A percentile compares a stretch with the other conserved stretches of the same genome.
Conservation (phyloP, 2,113 vertebrate species). For the Calyptomena viridis region DNA sequence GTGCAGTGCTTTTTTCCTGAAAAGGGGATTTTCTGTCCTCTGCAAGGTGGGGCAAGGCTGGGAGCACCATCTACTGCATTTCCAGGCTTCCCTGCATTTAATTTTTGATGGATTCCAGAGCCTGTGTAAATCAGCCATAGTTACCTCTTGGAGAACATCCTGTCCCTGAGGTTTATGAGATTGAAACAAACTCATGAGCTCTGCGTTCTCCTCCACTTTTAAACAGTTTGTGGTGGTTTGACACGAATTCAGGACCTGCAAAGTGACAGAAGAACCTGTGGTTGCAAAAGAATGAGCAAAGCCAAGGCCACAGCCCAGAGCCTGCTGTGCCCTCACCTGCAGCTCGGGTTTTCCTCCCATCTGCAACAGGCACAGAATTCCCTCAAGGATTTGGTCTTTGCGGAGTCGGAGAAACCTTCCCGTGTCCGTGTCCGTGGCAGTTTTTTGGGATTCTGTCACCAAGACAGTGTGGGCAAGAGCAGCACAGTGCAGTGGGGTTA, state of each 20-base stretch:
- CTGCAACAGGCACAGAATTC: conserved; percentile 80
- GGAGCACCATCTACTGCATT: neutral
- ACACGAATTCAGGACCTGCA: neutral
- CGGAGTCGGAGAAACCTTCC: conserved; percentile 63
- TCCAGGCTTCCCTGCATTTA: neutral
- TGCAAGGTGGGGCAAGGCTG: neutral
- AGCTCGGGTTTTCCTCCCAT: conserved; percentile 74
- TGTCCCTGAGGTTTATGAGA: neutral
- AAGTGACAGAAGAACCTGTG: neutral
- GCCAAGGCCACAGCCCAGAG: rapidly evolving
- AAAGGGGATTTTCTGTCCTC: neutral
- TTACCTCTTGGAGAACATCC: conserved; percentile 26
- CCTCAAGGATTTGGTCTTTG: conserved; percentile 77
- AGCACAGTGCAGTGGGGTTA: conserved; percentile 78
- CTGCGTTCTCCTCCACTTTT: neutral
- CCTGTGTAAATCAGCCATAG: neutral
- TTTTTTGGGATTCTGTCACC: conserved; percentile 32
- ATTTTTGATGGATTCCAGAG: neutral
- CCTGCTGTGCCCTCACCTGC: conserved; percentile 43
- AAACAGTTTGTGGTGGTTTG: neutral
- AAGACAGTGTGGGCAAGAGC: conserved; percentile 72
- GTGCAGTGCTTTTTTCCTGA: neutral
- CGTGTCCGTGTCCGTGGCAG: neutral
- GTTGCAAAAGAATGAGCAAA: neutral
- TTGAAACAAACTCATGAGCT: conserved; percentile 42